A percentile compares a stretch with the other conserved stretches of the same genome.
phyloP scores from a whole-genome alignment of 2,113 vertebrate genomes.

The Pandion haliaetus region DNA sequence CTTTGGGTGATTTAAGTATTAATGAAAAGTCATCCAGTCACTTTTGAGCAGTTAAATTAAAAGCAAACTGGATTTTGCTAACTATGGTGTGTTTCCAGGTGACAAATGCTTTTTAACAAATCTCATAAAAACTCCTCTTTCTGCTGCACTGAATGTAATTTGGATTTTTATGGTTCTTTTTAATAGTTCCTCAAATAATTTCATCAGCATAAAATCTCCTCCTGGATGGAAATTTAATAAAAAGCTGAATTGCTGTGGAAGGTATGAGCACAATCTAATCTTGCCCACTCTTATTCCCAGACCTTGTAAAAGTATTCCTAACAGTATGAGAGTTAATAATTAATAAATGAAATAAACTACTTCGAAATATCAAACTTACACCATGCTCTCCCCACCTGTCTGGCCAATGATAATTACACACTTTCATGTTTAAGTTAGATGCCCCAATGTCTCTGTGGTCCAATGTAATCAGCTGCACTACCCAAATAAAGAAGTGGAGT shows the following conservation, averaged over 20 bases:
- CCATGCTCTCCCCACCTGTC: neutral
- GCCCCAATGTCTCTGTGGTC: neutral
- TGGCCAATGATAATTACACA: neutral
- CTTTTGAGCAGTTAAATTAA: conserved; percentile 6
- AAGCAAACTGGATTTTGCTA: neutral
- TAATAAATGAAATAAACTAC: neutral
- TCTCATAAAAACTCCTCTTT: neutral
- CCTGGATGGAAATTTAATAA: conserved; percentile 7
- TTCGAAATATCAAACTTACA: neutral
- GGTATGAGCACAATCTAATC: neutral
- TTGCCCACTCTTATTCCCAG: neutral
- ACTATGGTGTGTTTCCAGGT: conserved; percentile 8
- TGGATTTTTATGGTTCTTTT: neutral
- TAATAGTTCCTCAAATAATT: conserved; percentile 17
- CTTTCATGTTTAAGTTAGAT: neutral
- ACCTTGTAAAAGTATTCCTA: neutral
- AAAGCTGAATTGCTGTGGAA: neutral
- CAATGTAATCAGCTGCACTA: neutral
- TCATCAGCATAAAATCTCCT: neutral
- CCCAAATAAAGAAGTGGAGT: neutral
- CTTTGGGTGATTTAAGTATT: neutral
- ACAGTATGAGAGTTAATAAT: conserved; percentile 10
- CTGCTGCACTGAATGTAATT: neutral
- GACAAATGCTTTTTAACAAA: conserved; percentile 21
- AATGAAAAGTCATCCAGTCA: neutral